Percentiles rank a stretch among this genome's conserved stretches.
Evolutionary conservation across 2,888 invertebrate genomes (phyloP).

Genomic region (Ariolimax columbianus): DNA sequence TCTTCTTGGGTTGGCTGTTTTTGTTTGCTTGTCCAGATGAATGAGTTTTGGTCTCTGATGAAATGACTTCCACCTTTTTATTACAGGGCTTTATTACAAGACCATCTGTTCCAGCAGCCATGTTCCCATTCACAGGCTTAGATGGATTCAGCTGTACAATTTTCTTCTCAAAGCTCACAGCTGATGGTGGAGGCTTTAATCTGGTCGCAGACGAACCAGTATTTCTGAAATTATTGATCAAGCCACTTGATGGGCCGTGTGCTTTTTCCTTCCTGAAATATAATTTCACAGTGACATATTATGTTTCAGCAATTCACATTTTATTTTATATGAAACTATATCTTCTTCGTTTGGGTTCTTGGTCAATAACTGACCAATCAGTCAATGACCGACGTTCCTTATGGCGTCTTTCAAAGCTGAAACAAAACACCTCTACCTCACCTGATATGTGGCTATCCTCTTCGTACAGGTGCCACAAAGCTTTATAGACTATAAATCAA

Average conservation of each 20-base stretch:
- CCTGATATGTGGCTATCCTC: too few species aligned
- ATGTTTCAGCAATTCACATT: background rate
- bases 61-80: background rate
- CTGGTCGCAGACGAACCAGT: conserved; percentile 52
- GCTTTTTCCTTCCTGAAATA: conserved; percentile 56
- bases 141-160: conserved; percentile 64
- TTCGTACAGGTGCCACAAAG: too few species aligned
- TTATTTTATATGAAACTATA: too few species aligned
- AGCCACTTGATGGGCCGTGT: conserved; percentile 43
- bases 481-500: too few species aligned
- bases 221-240: conserved; percentile 58
- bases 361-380: too few species aligned
- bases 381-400: too few species aligned
- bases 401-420: too few species aligned
- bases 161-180: conserved; percentile 68
- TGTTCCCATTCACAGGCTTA: background rate
- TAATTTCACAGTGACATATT: background rate
- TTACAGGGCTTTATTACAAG: background rate
- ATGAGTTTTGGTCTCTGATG: conserved; percentile 3
- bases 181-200: conserved; percentile 71
- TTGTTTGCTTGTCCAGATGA: conserved; percentile 7
- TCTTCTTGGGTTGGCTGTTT: background rate
- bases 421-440: too few species aligned
- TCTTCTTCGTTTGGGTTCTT: too few species aligned
- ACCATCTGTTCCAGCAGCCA: background rate